Base-by-base conservation (phyloP, 2,797 vertebrate species). In the Enteromius anoplus region DNA sequence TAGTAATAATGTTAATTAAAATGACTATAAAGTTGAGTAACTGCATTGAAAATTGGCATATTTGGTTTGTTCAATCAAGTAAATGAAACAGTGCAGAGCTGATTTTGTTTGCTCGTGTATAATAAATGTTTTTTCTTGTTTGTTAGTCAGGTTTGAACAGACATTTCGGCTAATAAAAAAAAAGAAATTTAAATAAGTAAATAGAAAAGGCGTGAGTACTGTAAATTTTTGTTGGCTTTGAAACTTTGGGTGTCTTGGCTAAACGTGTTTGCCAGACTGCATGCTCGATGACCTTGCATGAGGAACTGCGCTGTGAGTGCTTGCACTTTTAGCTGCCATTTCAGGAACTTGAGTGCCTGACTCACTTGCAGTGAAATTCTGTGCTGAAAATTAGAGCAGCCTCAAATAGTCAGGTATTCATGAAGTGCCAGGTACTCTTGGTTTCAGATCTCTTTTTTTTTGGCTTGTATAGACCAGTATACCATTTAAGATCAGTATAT, bases 301-400 rank as follows among this genome's bases (percentile, higher is more conserved):
- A 87, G 88, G 88, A 89, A 89, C 69, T 82, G 40, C 26, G 21
- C 40, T 62, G 23, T n/a, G 7, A 70, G 51, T 71, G 58, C 83
- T 84, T 47, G 85, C 79, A 81, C 87, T 86, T 45, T 84, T 17
- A 76, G 79, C 82, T 76, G 34, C 23, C 19, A 19, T 86, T 86
- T 89, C 21, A 85, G 88, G 88, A 90, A 89, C 80, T 87, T 81
- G 58, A 83, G 64, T 66, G 14, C 79, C 7, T 81, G 62, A 82
- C 76, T 73, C 75, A 73, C 19, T 81, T 21, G n/a, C 26, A 55
- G 75, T 83, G 75, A 86, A 82, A 84, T 26, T 78, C 66, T 64
- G 80, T 34, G 62, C 66, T 19, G 51, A 75, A 83, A 71, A n/a
- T 58, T 73, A 10, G 11, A 82, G 9, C 32, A 21, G 17, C 9